Evolutionary conservation across 2,888 invertebrate species (phyloP), one percentile per base, ranked within the genome.

Genomic region (Tetramorium bicarinatum): DNA sequence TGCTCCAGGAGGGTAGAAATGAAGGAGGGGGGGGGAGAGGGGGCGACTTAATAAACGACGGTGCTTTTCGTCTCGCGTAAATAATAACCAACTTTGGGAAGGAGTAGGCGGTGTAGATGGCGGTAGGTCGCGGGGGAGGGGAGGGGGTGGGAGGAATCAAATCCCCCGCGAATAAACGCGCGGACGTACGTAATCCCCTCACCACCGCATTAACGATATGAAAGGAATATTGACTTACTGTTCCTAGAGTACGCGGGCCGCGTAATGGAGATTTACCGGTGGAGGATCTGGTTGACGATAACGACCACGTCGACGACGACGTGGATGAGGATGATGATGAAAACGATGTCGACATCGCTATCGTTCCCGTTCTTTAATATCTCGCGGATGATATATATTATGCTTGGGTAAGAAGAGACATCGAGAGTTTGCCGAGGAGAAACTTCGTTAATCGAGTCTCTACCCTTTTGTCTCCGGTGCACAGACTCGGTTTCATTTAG

Each of bases 161-260:
- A 85, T 86, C 87, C 85, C 56, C 41, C 85, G 71, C 83, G 89
- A 90, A 88, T 85, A 86, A 90, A 34, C 85, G 82, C 76, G 76
- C 74, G 85, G 61, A 82, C 87, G 85, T 88, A 90, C 84, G 84
- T 90, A 90, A 90, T 86, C 87, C 84, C 84, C 84, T 87, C 87
- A 82, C 84, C 86, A 67, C 66, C 84, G 86, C 87, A 83, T 90
- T 90, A 90, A 90, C 86, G 85, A 87, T 90, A 89, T 80, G 90
- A 89, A 89, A 88, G 85, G 90, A 85, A 90, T 90, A 90, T 90
- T 86, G 90, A 90, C 89, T 90, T 84, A 80, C 84, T 86, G 85
- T 85, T 87, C 83, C 87, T 84, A 41, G 64, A 82, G 61, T 84
- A 62, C 54, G 61, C 71, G 66, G 34, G 29, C 71, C 61, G 82